Conservation (phyloP, 2,113 vertebrate species). For the Cyprinodon variegatus region DNA sequence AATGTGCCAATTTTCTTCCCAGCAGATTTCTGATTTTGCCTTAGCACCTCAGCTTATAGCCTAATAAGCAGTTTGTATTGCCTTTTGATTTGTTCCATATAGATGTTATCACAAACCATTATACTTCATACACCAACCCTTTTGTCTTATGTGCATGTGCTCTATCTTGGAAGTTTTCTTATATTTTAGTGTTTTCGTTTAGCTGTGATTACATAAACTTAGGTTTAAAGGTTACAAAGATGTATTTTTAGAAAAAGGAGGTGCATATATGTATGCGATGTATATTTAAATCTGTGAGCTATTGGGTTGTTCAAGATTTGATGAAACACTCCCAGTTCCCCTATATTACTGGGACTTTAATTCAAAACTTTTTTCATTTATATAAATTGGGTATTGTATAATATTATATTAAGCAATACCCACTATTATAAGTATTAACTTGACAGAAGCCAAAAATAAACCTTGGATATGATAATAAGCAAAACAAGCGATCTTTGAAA, state of each 20-base stretch:
- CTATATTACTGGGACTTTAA: constrained; percentile 19
- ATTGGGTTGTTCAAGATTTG: constrained; percentile 21
- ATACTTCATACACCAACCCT: neutral
- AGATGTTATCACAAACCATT: constrained; percentile 20
- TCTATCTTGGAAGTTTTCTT: constrained; percentile 4
- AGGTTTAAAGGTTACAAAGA: constrained; percentile 22
- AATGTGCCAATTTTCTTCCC: constrained; percentile 42
- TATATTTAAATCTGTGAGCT: constrained; percentile 12
- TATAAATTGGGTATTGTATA: constrained; percentile 37
- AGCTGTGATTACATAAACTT: neutral
- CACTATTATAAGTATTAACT: no score
- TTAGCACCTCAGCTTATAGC: constrained; percentile 11
- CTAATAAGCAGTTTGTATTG: constrained; percentile 34
- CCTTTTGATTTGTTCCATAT: constrained; percentile 35
- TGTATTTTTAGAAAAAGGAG: constrained; percentile 9
- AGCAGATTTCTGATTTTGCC: constrained; percentile 32
- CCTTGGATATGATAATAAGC: no score
- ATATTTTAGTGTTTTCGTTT: neutral
- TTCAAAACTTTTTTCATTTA: constrained; percentile 47
- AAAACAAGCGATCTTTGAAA: no score
- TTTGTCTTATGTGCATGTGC: constrained; percentile 20
- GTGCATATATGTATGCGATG: constrained; percentile 6
- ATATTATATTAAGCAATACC: no score
- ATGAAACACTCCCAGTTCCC: constrained; percentile 16
- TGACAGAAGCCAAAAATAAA: no score